A percentile compares a stretch with the other conserved stretches of the same genome.
Evolutionary conservation across 2,888 invertebrate species (phyloP).

Genomic region (Cryptocheilus praepositus): DNA sequence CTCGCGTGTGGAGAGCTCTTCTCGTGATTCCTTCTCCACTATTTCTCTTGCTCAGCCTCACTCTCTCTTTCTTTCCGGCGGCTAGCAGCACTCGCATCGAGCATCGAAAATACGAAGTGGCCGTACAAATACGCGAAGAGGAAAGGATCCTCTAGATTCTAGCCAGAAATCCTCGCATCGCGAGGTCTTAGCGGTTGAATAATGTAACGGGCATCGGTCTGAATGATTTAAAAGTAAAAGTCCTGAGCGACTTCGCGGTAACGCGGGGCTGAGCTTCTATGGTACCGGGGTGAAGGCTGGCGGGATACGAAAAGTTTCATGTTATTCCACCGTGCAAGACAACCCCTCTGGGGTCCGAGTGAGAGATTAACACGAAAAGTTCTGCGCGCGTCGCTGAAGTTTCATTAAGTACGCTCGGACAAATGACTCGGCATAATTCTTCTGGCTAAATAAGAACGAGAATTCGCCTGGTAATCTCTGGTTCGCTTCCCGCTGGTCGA

Average conservation of each 20-base stretch:
- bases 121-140: background rate
- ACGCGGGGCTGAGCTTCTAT: background rate
- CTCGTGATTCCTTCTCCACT: slow-evolving; percentile 17
- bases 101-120: slow-evolving; percentile 33
- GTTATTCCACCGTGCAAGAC: slow-evolving; percentile 50
- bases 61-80: too few species aligned
- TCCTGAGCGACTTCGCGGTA: slow-evolving; percentile 58
- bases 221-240: slow-evolving; percentile 71
- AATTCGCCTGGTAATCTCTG: slow-evolving; percentile 16
- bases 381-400: slow-evolving; percentile 47
- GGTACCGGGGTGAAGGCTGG: slow-evolving; percentile 18
- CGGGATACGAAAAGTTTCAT: slow-evolving; percentile 56
- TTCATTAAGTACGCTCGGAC: slow-evolving; percentile 41
- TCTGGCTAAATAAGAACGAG: slow-evolving; percentile 36
- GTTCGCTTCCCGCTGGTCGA: too few species aligned
- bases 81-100: slow-evolving; percentile 19
- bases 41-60: background rate
- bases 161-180: slow-evolving; percentile 54
- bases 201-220: slow-evolving; percentile 68
- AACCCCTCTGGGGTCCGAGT: slow-evolving; percentile 51
- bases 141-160: slow-evolving; percentile 44
- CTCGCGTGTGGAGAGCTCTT: background rate
- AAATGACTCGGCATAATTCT: slow-evolving; percentile 52
- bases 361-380: slow-evolving; percentile 65
- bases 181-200: slow-evolving; percentile 66